phyloP scores from a whole-genome alignment of 2,888 invertebrate species.

The Lasius platythorax region DNA sequence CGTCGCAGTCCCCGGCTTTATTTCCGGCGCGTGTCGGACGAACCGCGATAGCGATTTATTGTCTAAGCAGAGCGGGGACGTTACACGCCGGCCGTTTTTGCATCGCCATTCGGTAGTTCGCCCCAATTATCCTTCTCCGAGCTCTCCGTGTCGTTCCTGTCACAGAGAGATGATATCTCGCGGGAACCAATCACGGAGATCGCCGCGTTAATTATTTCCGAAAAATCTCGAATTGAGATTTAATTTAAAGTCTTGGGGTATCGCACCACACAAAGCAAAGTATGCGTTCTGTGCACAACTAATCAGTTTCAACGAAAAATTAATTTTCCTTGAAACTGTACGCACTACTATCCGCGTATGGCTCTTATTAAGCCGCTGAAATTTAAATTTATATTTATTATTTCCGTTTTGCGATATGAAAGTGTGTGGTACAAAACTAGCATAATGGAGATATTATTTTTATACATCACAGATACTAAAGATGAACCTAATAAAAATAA shows the following conservation, averaged over 20 bases:
- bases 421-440: neutral
- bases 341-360: too few species aligned
- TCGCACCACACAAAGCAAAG: too few species aligned
- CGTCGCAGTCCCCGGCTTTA: constrained; percentile 23
- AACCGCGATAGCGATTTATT: constrained; percentile 42
- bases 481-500: neutral
- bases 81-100: constrained; percentile 6
- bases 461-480: neutral
- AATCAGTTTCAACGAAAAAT: too few species aligned
- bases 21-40: constrained; percentile 34
- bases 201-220: constrained; percentile 35
- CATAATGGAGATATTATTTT: neutral
- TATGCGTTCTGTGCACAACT: too few species aligned
- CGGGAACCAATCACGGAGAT: constrained; percentile 1
- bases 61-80: constrained; percentile 37
- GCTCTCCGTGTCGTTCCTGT: constrained; percentile 5
- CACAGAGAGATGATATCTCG: constrained; percentile 27
- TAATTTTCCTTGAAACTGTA: too few species aligned
- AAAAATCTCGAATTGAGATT: too few species aligned
- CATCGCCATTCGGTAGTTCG: constrained; percentile 18
- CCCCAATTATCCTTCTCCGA: constrained; percentile 45
- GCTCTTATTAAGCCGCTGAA: too few species aligned
- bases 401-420: neutral
- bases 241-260: too few species aligned
- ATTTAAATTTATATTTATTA: neutral